These are phyloP conservation scores for Gobionotothen gibberifrons DNA, from an alignment of 2,797 vertebrate genomes.

Conservation along the genomic window DNA sequence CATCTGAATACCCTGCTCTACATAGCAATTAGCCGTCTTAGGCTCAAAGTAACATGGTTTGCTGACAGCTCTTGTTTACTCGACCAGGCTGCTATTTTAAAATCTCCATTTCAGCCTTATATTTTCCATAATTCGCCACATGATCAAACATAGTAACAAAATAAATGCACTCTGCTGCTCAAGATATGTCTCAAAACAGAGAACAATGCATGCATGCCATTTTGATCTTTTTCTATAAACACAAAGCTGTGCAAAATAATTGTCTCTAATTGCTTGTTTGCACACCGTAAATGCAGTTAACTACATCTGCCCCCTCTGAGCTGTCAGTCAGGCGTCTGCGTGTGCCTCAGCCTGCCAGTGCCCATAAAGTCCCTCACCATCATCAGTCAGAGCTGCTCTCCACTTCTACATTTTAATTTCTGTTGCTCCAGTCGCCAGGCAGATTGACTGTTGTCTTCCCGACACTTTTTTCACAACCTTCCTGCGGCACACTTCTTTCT, in stretches of 20 bases:
- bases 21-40: slow-evolving; percentile 2
- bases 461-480: slow-evolving; percentile 39
- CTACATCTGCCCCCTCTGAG: slow-evolving; percentile 31
- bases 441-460: slow-evolving; percentile 50
- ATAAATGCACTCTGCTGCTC: slow-evolving; percentile 13
- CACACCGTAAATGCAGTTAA: slow-evolving; percentile 34
- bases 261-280: slow-evolving; percentile 60
- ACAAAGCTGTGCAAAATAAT: slow-evolving; percentile 41
- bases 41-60: neutral
- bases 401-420: slow-evolving; percentile 54
- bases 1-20: neutral
- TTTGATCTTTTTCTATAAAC: slow-evolving; percentile 33
- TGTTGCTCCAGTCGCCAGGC: slow-evolving; percentile 32
- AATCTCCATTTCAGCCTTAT: slow-evolving; percentile 13
- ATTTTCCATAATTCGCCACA: slow-evolving; percentile 19
- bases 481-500: neutral
- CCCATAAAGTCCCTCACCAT: slow-evolving; percentile 43
- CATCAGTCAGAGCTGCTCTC: slow-evolving; percentile 29
- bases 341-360: slow-evolving; percentile 42
- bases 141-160: slow-evolving; percentile 22
- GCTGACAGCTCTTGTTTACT: slow-evolving; percentile 14
- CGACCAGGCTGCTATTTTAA: slow-evolving; percentile 22
- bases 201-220: neutral
- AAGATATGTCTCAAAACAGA: slow-evolving; percentile 26
- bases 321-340: slow-evolving; percentile 44